Evolutionary conservation across 2,113 vertebrate species (phyloP), one percentile per base, ranked within the genome.

Genomic region (Romanogobio albipinnatus): DNA sequence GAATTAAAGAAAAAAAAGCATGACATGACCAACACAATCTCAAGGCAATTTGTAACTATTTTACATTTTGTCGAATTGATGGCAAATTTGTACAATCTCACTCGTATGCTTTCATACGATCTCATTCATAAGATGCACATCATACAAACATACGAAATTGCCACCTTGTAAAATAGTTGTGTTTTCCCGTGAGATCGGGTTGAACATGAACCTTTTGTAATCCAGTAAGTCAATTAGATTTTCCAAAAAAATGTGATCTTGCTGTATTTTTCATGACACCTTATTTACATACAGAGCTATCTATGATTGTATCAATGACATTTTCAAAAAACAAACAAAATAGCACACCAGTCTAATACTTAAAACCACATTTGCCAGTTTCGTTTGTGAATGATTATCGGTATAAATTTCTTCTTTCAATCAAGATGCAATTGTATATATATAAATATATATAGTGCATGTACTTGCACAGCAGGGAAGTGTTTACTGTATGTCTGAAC

Each of bases 391-490:
- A 81, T 81, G 78, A 68, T 66, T 81, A 81, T 33, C 22, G 77
- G 26, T 68, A 51, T 81, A n/a, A 51, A 66, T 66, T 76, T 76
- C 8, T 19, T 76, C 0, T 51, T 76, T 76, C 49, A 53, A 53
- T 33, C 29, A 53, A 7, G 19, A 78, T 71, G 36, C 49, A 82
- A 39, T 43, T 75, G 29, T 53, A 43, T 62, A 71, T 79, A 71
- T 45, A 94, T 39, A 64, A 51, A 61, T 59, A 49, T 70, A 93
- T 85, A 76, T 92, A 93, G 91, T 92, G 94, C 94, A 95, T 95
- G 94, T 86, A 91, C 87, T 88, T 90, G 92, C 90, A 92, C 47
- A 82, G 75, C 77, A 87, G 82, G 84, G 59, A 87, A 76, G 49
- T 84, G 74, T 85, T 79, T 84, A 86, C 53, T 74, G 53, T 83